Percentiles rank a stretch among this genome's conserved stretches.
These are phyloP conservation scores for Galbula dea DNA, from an alignment of 2,113 vertebrate species.

Conservation along the genomic window DNA sequence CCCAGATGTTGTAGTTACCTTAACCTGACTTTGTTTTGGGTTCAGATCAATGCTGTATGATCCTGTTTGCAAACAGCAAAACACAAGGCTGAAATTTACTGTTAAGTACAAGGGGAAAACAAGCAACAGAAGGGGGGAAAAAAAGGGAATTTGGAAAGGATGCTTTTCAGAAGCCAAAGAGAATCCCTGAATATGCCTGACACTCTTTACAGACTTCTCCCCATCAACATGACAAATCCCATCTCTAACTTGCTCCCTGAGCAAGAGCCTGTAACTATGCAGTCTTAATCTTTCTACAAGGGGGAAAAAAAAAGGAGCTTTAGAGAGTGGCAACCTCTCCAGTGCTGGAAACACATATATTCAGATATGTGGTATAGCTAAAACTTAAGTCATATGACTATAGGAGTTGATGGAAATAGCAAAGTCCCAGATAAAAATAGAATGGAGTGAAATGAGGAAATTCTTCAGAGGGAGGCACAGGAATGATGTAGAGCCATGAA, in stretches of 20 bases:
- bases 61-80: neutral
- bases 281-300: neutral
- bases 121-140: neutral
- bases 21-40: neutral
- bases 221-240: neutral
- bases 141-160: neutral
- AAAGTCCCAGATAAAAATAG: neutral
- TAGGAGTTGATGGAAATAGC: neutral
- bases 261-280: neutral
- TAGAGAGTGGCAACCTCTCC: neutral
- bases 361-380: neutral
- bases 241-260: neutral
- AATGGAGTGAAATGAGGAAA: neutral
- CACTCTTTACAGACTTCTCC: neutral
- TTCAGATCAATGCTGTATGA: neutral
- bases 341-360: neutral
- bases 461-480: neutral
- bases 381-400: neutral
- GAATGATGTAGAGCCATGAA: neutral
- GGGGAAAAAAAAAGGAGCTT: neutral
- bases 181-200: neutral
- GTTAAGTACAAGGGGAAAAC: neutral
- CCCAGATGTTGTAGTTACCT: neutral
- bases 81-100: neutral
- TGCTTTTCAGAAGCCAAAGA: neutral